A percentile compares a stretch with the other conserved stretches of the same genome.
phyloP scores from a whole-genome alignment of 1,140 invertebrate genomes.

The Zophobas morio region DNA sequence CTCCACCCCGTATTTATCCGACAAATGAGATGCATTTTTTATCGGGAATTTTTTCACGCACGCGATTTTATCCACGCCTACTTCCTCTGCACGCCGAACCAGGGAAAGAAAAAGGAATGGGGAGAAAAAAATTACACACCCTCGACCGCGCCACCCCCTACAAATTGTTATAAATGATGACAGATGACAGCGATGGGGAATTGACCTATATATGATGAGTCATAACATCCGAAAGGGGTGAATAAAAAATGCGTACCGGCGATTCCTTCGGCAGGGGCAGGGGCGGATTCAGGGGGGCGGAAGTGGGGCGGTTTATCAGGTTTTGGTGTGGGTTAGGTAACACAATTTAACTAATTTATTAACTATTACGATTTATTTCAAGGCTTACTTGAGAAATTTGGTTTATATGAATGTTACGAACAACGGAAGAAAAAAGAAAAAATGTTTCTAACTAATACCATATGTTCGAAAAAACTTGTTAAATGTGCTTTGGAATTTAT shows the following conservation, averaged over 20 bases:
- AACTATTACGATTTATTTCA: too few species aligned
- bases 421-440: too few species aligned
- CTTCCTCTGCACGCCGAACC: conserved; percentile 48
- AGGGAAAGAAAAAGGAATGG: background rate
- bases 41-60: conserved; percentile 61
- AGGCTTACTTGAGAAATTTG: too few species aligned
- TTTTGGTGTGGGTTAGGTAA: too few species aligned
- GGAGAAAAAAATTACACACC: conserved; percentile 36
- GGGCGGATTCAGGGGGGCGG: too few species aligned
- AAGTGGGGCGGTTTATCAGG: too few species aligned
- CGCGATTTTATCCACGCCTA: conserved; percentile 57
- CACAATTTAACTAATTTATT: too few species aligned
- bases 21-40: conserved; percentile 53
- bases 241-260: conserved; percentile 29
- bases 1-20: conserved; percentile 49
- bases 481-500: too few species aligned
- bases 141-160: conserved; percentile 7
- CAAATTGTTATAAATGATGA: conserved; percentile 33
- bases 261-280: too few species aligned
- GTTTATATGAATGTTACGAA: too few species aligned
- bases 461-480: too few species aligned
- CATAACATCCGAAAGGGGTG: conserved; percentile 35
- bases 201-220: conserved; percentile 48
- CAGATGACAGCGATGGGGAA: conserved; percentile 13
- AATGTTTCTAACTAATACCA: too few species aligned